phyloP scores from a whole-genome alignment of 2,797 vertebrate species.

The Coregonus ussuriensis region DNA sequence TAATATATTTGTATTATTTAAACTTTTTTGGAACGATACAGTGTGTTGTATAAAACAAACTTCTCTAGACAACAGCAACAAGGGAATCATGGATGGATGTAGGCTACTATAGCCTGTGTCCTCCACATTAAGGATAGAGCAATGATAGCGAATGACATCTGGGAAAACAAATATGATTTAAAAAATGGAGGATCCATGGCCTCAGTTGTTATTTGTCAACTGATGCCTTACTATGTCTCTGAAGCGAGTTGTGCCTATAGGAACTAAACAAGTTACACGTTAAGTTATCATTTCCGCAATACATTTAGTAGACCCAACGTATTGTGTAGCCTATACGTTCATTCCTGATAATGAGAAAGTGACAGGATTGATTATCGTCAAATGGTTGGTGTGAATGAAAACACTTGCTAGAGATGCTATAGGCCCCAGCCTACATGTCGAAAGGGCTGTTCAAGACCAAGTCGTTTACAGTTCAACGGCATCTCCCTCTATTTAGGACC shows the following conservation, averaged over 20 bases:
- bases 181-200: too few relatives aligned
- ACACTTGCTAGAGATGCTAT: not conserved
- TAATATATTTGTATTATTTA: too few relatives aligned
- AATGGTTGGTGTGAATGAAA: not conserved
- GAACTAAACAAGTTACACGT: not conserved
- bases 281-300: not conserved
- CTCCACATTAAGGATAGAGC: not conserved
- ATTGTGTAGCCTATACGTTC: not conserved
- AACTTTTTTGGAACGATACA: not conserved
- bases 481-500: not conserved
- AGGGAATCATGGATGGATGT: not conserved
- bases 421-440: not conserved
- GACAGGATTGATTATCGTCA: not conserved
- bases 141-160: not conserved
- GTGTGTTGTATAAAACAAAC: not conserved
- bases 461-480: not conserved
- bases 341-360: not conserved
- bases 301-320: not conserved
- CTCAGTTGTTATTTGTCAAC: too few relatives aligned
- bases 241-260: too few relatives aligned
- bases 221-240: too few relatives aligned
- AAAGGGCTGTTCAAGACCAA: not conserved
- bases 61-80: not conserved
- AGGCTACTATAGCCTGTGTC: not conserved
- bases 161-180: not conserved